These are phyloP conservation scores for Holothuria scabra DNA, from an alignment of 53 echinoderm and acorn worm genomes.

Conservation along the genomic window DNA sequence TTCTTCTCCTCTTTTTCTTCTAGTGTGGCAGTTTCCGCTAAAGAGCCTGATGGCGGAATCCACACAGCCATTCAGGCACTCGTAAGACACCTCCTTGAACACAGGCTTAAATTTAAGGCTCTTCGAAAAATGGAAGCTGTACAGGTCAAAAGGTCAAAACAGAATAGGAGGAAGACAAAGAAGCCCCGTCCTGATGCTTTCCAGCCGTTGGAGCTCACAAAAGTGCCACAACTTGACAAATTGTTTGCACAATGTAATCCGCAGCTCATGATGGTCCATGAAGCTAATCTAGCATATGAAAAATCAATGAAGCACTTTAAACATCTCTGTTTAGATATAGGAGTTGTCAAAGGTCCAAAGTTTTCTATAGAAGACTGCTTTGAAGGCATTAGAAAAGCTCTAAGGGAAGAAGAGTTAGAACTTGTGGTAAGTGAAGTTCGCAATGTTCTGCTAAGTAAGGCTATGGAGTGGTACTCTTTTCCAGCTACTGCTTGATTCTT, in stretches of 20 bases:
- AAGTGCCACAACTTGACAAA: slow-evolving; percentile 70
- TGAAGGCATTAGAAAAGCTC: slow-evolving; percentile 65
- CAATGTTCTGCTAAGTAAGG: neutral
- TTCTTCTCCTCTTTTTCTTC: neutral
- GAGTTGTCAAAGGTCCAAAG: slow-evolving; percentile 72
- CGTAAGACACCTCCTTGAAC: slow-evolving; percentile 85
- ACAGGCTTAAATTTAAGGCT: slow-evolving; percentile 80
- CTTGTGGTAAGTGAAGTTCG: slow-evolving; percentile 65
- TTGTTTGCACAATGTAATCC: slow-evolving; percentile 79
- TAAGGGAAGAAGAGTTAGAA: slow-evolving; percentile 69
- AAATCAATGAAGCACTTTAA: slow-evolving; percentile 80
- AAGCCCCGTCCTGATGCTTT: slow-evolving; percentile 69
- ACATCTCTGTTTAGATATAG: slow-evolving; percentile 71
- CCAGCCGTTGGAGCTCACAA: slow-evolving; percentile 74
- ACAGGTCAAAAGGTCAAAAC: slow-evolving; percentile 70
- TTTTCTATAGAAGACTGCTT: slow-evolving; percentile 93
- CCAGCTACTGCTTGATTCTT: too few relatives aligned
- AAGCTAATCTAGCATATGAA: slow-evolving; percentile 63
- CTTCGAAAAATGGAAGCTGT: slow-evolving; percentile 84
- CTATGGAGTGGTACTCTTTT: too few relatives aligned
- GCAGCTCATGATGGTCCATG: slow-evolving; percentile 72
- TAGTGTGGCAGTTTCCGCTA: slow-evolving; percentile 96
- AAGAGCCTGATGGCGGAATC: slow-evolving; percentile 86
- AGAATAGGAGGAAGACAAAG: slow-evolving; percentile 48
- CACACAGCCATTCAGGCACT: slow-evolving; percentile 91